phyloP scores from a whole-genome alignment of 2,888 invertebrate genomes.

The Apamea anceps region DNA sequence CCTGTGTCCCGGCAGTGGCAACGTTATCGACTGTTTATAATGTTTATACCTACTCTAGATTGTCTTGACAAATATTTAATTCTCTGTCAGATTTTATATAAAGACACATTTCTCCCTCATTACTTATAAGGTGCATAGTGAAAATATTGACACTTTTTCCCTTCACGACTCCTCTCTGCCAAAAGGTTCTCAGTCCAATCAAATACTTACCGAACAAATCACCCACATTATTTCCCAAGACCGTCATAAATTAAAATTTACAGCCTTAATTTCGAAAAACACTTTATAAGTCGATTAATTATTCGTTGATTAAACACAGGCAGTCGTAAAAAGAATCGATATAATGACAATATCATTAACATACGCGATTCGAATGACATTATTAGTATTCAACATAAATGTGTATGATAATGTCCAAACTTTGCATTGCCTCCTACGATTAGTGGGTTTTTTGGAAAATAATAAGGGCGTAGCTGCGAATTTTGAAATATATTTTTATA shows the following conservation, averaged over 20 bases:
- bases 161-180: neutral
- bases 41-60: neutral
- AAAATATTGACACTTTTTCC: neutral
- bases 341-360: slow-evolving; percentile 56
- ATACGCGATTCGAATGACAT: slow-evolving; percentile 56
- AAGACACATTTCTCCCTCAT: neutral
- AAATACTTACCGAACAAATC: slow-evolving; percentile 25
- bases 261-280: slow-evolving; percentile 54
- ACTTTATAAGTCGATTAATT: slow-evolving; percentile 65
- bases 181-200: neutral
- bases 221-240: slow-evolving; percentile 48
- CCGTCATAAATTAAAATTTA: slow-evolving; percentile 49
- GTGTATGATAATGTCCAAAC: slow-evolving; percentile 55
- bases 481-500: neutral
- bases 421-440: slow-evolving; percentile 58
- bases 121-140: neutral
- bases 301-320: slow-evolving; percentile 61
- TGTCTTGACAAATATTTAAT: neutral
- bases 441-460: slow-evolving; percentile 16
- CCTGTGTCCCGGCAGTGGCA: too few species aligned
- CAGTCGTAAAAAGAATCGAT: slow-evolving; percentile 58
- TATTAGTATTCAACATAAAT: slow-evolving; percentile 59
- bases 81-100: neutral
- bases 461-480: slow-evolving; percentile 10
- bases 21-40: neutral